Evolutionary conservation across 1,140 invertebrate species (phyloP), one percentile per base, ranked within the genome.

Genomic region (Nasonia giraulti): DNA sequence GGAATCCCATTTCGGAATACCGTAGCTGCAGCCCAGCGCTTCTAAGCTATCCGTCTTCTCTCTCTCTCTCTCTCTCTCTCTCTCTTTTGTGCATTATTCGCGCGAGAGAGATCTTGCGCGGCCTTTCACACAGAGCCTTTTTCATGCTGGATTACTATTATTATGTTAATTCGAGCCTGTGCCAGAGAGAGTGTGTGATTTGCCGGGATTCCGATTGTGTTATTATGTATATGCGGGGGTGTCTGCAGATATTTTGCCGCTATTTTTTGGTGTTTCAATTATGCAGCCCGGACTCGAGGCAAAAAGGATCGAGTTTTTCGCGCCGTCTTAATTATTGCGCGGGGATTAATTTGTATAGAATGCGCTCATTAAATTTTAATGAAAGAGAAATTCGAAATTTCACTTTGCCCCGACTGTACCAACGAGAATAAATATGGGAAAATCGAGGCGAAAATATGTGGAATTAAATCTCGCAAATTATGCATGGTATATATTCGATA

Each of bases 1-100:
- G 69, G 68, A 73, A 84, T 84, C 71, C 83, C 78, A 80, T 85
- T 85, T 85, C 69, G 73, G 76, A 47, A 80, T 85, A 62, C 71
- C 55, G n/a, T 62, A 62, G 11, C 11, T 62, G 8, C 7, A 44
- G 33, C 4, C 3, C 33, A 37, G 33, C 5, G 55, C 55, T 62
- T 78, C 40, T 55, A 78, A 79, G 69, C 76, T 44, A 44, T 44
- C 40, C 8, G 7, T 0, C 40, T 11, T 62, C 55, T 62, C 11
- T 14, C 47, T 50, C 12, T 50, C 44, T 47, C 44, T 47, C 44
- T 47, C 44, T 47, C 44, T 47, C 44, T 12, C 83, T 85, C 83
- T 85, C 77, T 75, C 75, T 79, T 5, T 47, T 44, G 7, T 50
- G 44, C 44, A 23, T 77, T 77, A 27, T 55, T 47, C 40, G 37